phyloP scores from a whole-genome alignment of 2,797 vertebrate genomes.

The Pelobates cultripes region DNA sequence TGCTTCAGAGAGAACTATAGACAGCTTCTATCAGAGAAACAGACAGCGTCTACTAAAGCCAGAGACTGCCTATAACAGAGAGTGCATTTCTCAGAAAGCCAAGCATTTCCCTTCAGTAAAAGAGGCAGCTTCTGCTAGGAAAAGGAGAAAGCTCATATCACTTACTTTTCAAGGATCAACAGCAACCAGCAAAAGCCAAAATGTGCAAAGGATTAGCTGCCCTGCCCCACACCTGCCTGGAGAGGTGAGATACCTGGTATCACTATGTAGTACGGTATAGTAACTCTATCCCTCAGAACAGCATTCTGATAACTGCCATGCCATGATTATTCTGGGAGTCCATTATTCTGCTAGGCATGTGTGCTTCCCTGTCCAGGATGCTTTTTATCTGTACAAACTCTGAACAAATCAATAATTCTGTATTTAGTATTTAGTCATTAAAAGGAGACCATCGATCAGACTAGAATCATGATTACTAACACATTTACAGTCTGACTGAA shows the following conservation, averaged over 20 bases:
- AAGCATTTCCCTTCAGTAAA: not conserved
- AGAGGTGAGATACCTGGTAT: slow-evolving; percentile 77
- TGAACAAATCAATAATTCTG: too few relatives aligned
- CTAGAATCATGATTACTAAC: too few relatives aligned
- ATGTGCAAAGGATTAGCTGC: slow-evolving; percentile 94
- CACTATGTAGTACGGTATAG: too few relatives aligned
- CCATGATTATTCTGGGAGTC: too few relatives aligned
- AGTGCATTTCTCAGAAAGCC: slow-evolving; percentile 13
- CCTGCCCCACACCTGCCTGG: slow-evolving; percentile 87
- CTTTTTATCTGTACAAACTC: too few relatives aligned
- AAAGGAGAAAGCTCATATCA: slow-evolving; percentile 7
- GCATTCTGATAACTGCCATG: too few relatives aligned
- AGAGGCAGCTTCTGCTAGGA: not conserved
- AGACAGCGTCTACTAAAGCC: not conserved
- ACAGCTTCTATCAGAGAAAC: slow-evolving; percentile 49
- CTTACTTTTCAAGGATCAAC: slow-evolving; percentile 34
- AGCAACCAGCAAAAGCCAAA: slow-evolving; percentile 59
- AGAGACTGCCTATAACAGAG: not conserved
- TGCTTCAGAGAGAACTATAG: slow-evolving; percentile 34
- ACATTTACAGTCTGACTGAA: too few relatives aligned
- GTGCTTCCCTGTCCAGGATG: too few relatives aligned
- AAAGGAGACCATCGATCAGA: too few relatives aligned
- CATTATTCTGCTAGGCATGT: too few relatives aligned
- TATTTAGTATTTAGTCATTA: too few relatives aligned
- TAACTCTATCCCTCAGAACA: too few relatives aligned